These are phyloP conservation scores for Teleogryllus occipitalis DNA, from an alignment of 1,140 invertebrate genomes.

Conservation along the genomic window DNA sequence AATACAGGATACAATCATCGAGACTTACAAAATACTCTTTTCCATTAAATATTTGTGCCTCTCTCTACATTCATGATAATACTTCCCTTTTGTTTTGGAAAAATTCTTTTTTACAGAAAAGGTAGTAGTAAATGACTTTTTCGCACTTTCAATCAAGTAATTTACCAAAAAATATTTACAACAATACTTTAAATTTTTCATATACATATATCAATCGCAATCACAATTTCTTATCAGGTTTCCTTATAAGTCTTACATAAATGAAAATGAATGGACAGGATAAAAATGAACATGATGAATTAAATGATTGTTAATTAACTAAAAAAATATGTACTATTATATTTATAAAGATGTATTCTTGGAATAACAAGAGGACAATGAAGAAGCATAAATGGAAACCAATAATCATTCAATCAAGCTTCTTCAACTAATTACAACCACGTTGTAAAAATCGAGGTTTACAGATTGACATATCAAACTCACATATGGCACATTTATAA, in stretches of 20 bases:
- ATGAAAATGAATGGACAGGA: not conserved
- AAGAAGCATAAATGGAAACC: not conserved
- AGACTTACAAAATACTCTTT: constrained; percentile 5
- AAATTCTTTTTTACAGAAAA: not conserved
- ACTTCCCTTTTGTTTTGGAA: not conserved
- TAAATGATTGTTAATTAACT: not conserved
- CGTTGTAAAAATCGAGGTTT: not conserved
- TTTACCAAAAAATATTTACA: constrained; percentile 6
- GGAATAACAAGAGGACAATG: not conserved
- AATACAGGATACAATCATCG: not conserved
- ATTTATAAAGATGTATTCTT: constrained; percentile 8
- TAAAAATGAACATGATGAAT: not conserved
- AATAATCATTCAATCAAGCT: not conserved
- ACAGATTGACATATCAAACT: no score
- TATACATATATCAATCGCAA: not conserved
- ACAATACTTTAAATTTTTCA: constrained; percentile 1
- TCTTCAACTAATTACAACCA: constrained; percentile 2
- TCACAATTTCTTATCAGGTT: not conserved
- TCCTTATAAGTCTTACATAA: not conserved
- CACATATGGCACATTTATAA: constrained; percentile 7
- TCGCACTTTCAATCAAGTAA: not conserved
- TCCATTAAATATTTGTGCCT: not conserved
- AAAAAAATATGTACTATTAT: constrained; percentile 8
- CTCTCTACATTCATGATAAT: not conserved
- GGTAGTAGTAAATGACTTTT: not conserved